Conservation (phyloP, 1,140 invertebrate species). For the Coptotermes formosanus region DNA sequence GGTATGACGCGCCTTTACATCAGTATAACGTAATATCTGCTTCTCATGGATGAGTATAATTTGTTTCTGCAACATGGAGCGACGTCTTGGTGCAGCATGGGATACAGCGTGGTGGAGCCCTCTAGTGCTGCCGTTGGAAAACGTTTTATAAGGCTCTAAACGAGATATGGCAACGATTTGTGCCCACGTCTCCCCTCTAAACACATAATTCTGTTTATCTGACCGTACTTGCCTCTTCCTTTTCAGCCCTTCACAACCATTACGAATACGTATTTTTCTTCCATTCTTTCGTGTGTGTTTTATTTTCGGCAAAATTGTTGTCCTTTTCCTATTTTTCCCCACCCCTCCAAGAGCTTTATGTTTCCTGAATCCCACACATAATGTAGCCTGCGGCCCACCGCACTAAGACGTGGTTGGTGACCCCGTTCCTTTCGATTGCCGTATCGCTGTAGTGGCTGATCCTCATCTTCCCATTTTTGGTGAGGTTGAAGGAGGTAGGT, state of each 20-base stretch:
- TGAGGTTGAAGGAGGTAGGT: too few relatives aligned
- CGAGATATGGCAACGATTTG: slow-evolving; percentile 13
- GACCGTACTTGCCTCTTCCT: not conserved
- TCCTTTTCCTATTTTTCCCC: not conserved
- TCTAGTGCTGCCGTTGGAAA: not conserved
- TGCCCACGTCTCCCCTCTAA: not conserved
- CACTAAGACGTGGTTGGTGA: not conserved
- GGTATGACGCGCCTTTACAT: too few relatives aligned
- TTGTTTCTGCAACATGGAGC: not conserved
- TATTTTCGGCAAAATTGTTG: not conserved
- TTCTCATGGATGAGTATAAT: not conserved
- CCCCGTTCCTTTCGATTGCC: not conserved
- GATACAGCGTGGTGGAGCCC: not conserved
- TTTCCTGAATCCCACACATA: not conserved
- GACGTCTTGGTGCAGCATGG: not conserved
- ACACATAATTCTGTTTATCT: not conserved
- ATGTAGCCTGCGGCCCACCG: not conserved
- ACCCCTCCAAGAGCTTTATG: not conserved
- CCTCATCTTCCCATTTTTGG: too few relatives aligned
- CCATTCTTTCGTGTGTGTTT: not conserved
- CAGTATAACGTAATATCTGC: too few relatives aligned
- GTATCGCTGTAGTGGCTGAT: not conserved
- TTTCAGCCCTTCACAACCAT: not conserved
- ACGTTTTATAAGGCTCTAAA: not conserved
- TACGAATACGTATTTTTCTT: not conserved